A percentile compares a stretch with the other conserved stretches of the same genome.
Evolutionary conservation across 2,888 invertebrate genomes (phyloP).

Genomic region (Bugula neritina): DNA sequence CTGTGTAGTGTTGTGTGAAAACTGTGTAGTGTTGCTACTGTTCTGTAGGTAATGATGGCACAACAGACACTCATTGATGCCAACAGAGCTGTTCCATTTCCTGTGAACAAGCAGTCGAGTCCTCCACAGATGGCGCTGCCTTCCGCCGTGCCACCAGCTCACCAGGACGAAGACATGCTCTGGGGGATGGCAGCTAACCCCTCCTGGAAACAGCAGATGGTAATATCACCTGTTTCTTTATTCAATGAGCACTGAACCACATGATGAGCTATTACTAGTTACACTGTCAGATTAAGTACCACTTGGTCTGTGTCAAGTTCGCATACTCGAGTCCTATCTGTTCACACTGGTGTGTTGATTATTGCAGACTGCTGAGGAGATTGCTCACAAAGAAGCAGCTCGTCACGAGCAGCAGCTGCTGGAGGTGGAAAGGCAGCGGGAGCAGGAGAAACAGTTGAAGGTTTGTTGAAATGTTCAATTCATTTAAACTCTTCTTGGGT

Average conservation of each 20-base stretch:
- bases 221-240: too few species aligned
- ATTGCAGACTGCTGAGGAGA: neutral
- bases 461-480: too few species aligned
- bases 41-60: neutral
- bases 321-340: too few species aligned
- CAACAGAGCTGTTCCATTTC: too few species aligned
- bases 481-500: too few species aligned
- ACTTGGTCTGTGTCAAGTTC: too few species aligned
- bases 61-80: conserved; percentile 3
- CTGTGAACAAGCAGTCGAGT: neutral
- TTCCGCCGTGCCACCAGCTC: neutral
- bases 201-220: neutral
- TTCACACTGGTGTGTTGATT: too few species aligned
- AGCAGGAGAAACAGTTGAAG: conserved; percentile 45
- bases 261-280: too few species aligned
- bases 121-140: conserved; percentile 4
- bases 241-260: too few species aligned
- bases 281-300: too few species aligned
- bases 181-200: neutral
- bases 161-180: neutral
- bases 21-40: neutral
- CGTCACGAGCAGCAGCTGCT: conserved; percentile 14
- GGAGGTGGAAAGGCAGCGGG: conserved; percentile 34
- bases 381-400: conserved; percentile 14
- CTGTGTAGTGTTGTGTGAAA: too few species aligned